Evolutionary conservation across 2,113 vertebrate species (phyloP).

Genomic region (Tylochromis polylepis): DNA sequence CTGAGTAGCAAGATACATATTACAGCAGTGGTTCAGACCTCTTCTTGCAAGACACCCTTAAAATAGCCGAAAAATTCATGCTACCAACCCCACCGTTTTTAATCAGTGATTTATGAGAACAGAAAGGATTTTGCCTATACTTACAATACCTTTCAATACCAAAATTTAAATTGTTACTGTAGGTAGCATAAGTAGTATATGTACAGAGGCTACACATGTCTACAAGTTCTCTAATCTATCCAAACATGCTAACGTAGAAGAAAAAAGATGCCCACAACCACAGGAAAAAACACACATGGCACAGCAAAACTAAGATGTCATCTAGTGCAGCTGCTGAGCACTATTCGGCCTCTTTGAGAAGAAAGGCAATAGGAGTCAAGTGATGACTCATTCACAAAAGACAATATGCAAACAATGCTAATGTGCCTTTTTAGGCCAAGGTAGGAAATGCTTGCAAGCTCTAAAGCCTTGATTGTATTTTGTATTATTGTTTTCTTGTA

Average conservation of each 20-base stretch:
- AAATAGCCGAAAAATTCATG: neutral
- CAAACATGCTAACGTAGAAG: neutral
- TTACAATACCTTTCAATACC: neutral
- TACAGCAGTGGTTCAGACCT: neutral
- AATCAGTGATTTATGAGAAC: neutral
- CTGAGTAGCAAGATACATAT: neutral
- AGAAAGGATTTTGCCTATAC: neutral
- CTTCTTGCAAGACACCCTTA: neutral
- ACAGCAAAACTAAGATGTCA: neutral
- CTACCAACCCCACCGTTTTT: neutral
- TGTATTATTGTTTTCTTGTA: neutral
- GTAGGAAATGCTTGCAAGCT: neutral
- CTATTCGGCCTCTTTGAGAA: fast-evolving
- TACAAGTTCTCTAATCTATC: neutral
- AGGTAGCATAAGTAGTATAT: neutral
- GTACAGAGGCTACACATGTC: neutral
- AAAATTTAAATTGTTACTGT: neutral
- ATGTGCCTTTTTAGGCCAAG: neutral
- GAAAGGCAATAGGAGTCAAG: neutral
- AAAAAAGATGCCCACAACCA: too few species aligned
- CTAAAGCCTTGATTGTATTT: neutral
- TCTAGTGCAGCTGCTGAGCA: neutral
- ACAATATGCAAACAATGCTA: neutral
- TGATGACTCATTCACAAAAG: neutral
- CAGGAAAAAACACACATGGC: too few species aligned